Base-by-base conservation (phyloP, 1,140 invertebrate species). In the Daktulosphaira vitifoliae region DNA sequence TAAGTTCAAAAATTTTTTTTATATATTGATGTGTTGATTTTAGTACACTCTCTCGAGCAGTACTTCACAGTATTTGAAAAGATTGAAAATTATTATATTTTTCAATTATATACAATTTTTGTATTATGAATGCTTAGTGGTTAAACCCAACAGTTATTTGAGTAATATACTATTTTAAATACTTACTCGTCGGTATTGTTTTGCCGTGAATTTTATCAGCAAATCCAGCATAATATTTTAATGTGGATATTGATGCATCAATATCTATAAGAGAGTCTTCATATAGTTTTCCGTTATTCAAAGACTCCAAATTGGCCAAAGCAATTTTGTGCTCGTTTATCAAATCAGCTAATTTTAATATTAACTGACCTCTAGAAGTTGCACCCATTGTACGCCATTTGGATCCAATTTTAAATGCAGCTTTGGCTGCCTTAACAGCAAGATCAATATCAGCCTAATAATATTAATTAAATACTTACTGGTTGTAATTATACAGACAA, bases 221-320 rank as follows among this genome's bases (percentile, higher is more conserved):
- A 85, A 85, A 94, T 2, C 92, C 91, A 18, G 91, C 92, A 74
- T 86, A 90, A 74, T 93, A 94, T 42, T 89, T 81, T 15, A 90
- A 72, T 68, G 81, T 80, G 65, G 81, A 81, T 42, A 91, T 79
- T 22, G 81, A 78, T 3, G 79, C 75, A 0, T 79, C 77, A 9
- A 98, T 71, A 76, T 97, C 93, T 33, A 84, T 84, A 64, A 76
- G 74, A 69, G 92, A 77, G 46, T 81, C 77, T 7, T 78, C 72
- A 74, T 87, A 98, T 1, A 93, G 92, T 75, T 98, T 98, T 22
- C 96, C 96, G 76, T 91, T 92, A 76, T 98, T 92, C 50, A 96
- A 73, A 0, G 94, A 94, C 78, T 98, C 95, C 72, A 98, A 78
- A 74, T 89, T 94, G 33, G 90, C 85, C 62, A 93, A 92, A 38